Conservation (phyloP, 1,140 invertebrate genomes). For the Grapholita molesta region DNA sequence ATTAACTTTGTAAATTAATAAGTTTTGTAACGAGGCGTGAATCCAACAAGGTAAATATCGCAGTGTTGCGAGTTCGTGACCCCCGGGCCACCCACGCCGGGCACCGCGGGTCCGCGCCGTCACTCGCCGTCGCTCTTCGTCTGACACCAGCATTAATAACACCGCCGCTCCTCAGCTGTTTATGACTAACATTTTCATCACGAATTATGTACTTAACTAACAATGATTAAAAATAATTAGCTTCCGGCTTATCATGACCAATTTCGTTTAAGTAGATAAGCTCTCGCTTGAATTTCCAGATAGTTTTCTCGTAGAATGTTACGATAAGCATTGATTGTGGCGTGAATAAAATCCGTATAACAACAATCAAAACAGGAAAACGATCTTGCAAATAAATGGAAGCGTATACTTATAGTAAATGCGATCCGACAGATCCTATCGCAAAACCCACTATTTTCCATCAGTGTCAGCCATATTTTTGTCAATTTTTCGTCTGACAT, state of each 20-base stretch:
- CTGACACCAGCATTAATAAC: constrained; percentile 16
- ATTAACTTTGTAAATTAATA: background rate
- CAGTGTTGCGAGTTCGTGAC: constrained; percentile 25
- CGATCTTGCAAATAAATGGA: constrained; percentile 59
- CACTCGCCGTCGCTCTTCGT: constrained; percentile 13
- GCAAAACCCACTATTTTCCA: constrained; percentile 73
- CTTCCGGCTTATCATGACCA: background rate
- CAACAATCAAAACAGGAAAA: constrained; percentile 53
- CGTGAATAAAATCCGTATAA: constrained; percentile 17
- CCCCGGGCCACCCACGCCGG: constrained; percentile 29
- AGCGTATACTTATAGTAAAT: constrained; percentile 38
- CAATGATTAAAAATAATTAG: background rate
- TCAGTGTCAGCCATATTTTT: constrained; percentile 71
- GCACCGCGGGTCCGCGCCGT: background rate
- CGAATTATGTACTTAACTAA: background rate
- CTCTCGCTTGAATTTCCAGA: background rate
- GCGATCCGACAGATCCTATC: constrained; percentile 65
- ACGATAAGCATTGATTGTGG: background rate
- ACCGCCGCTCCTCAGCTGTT: constrained; percentile 5
- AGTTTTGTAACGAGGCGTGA: constrained; percentile 16
- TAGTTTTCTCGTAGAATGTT: background rate
- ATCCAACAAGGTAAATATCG: constrained; percentile 8
- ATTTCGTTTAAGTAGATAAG: background rate
- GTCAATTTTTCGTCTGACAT: constrained; percentile 76
- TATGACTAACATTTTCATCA: constrained; percentile 14